These are phyloP conservation scores for Caenorhabditis doughertyi DNA, from an alignment of 2,888 invertebrate species.

Conservation along the genomic window DNA sequence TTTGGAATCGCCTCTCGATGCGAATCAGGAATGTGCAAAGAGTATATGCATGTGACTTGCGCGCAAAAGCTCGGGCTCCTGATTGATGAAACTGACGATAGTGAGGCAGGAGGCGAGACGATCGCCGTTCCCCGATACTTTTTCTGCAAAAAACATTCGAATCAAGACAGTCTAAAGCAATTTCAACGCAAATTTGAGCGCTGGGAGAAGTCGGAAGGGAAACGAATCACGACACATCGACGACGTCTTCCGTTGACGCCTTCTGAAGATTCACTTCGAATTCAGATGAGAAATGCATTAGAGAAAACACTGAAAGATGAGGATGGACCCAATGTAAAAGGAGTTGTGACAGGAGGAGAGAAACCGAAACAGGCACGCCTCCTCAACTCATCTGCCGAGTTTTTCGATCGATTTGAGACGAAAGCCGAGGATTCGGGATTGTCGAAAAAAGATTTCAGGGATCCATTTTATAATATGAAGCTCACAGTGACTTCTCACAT, in stretches of 20 bases:
- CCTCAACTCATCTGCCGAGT: slow-evolving; percentile 59
- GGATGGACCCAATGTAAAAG: background rate
- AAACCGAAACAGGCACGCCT: slow-evolving; percentile 47
- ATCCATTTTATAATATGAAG: slow-evolving; percentile 62
- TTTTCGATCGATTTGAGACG: slow-evolving; percentile 56
- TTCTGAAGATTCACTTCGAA: slow-evolving; percentile 63
- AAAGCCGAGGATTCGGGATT: slow-evolving; percentile 63
- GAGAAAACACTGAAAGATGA: slow-evolving; percentile 4
- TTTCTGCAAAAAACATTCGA: slow-evolving; percentile 76
- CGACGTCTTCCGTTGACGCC: slow-evolving; percentile 54
- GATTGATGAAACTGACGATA: slow-evolving; percentile 75
- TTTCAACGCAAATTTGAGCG: slow-evolving; percentile 13
- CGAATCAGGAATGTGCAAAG: slow-evolving; percentile 98
- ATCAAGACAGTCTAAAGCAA: slow-evolving; percentile 34
- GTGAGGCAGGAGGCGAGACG: slow-evolving; percentile 32
- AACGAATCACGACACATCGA: slow-evolving; percentile 32
- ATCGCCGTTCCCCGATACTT: slow-evolving; percentile 70
- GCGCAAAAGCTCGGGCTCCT: slow-evolving; percentile 77
- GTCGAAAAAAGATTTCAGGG: slow-evolving; percentile 52
- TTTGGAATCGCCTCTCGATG: slow-evolving; percentile 97
- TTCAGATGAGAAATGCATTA: slow-evolving; percentile 24
- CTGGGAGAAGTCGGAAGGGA: slow-evolving; percentile 29
- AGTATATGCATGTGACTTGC: slow-evolving; percentile 97
- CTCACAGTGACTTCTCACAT: slow-evolving; percentile 36
- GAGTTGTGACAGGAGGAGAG: slow-evolving; percentile 4